phyloP scores from a whole-genome alignment of 2,113 vertebrate genomes.

The Sceloporus tristichus region DNA sequence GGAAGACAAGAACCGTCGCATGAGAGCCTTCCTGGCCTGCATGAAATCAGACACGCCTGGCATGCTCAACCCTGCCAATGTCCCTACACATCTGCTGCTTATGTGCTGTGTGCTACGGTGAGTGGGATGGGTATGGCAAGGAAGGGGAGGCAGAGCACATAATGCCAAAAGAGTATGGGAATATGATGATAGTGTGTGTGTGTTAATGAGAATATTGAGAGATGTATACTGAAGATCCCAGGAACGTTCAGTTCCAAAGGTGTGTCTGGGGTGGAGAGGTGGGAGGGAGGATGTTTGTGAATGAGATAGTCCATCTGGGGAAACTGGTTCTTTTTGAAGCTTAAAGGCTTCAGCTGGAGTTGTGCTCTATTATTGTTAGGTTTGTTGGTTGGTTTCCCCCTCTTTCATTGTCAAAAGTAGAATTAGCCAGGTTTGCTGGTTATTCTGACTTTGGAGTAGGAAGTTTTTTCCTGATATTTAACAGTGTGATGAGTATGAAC shows the following conservation, averaged over 20 bases:
- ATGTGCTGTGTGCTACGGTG: constrained; percentile 95
- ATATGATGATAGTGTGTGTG: too few species aligned
- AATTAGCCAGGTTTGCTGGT: not conserved
- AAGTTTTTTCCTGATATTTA: not conserved
- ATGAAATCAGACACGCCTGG: constrained; percentile 92
- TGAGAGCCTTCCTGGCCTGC: constrained; percentile 92
- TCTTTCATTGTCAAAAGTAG: not conserved
- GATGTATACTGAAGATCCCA: not conserved
- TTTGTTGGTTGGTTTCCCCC: not conserved
- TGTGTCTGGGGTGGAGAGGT: not conserved
- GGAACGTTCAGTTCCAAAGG: not conserved
- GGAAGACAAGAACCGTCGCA: constrained; percentile 92
- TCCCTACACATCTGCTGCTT: constrained; percentile 92
- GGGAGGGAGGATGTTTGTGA: not conserved
- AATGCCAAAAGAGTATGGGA: too few species aligned
- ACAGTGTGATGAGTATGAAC: not conserved
- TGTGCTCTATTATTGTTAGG: not conserved
- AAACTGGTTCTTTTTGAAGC: not conserved
- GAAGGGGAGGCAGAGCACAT: not conserved
- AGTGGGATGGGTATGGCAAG: constrained; percentile 26
- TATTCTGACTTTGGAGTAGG: not conserved
- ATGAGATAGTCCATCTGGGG: not conserved
- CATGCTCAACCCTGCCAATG: constrained; percentile 90
- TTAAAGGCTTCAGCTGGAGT: not conserved
- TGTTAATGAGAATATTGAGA: not conserved